Base-by-base conservation (phyloP, 2,888 invertebrate species). In the Flabesymbios commensalis region DNA sequence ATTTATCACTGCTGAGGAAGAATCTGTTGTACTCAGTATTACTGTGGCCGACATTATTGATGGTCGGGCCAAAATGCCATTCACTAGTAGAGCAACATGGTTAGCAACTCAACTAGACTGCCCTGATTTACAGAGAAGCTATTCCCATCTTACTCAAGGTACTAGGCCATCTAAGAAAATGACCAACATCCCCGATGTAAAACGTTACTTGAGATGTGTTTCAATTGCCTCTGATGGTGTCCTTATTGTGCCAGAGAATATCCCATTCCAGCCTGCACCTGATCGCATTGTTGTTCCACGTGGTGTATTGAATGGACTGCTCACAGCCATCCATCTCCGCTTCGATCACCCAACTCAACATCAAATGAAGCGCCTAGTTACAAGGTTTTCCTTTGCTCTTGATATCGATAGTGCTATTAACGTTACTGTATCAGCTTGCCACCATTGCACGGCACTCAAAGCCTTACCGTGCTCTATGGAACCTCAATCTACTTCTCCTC, bases 131-230 rank as follows among this genome's bases (percentile, higher is more conserved):
- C 42, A 53, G 7, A 41, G 59, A 14, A 43, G 17, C 17, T 33
- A 59, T 32, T 28, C 59, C 32, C 43, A 59, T 24, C 32, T 53
- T 10, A 42, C 59, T 7, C 53, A 59, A 32, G 59, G 59, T 10
- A 53, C 59, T 39, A 36, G 57, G 14, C 57, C 47, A n/a, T 24
- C 31, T 4, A 45, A 45, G 32, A 42, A 42, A 39, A 43, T 42
- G 32, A 32, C 22, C 1, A 59, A 43, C 3, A n/a, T 55, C 5
- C 5, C 5, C 5, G 55, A 55, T 43, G 57, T 57, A 10, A 57
- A 57, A 28, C 26, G 53, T 3, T 47, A 57, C 24, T 24, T 57
- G 19, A 14, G 28, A 29, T 14, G 4, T 31, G 48, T 48, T 22
- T 31, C 32, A 22, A 48, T 57, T 24, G 22, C 32, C 7, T 10